These are phyloP conservation scores for Ectropis crepuscularia DNA, from an alignment of 2,888 invertebrate genomes.

Conservation along the genomic window DNA sequence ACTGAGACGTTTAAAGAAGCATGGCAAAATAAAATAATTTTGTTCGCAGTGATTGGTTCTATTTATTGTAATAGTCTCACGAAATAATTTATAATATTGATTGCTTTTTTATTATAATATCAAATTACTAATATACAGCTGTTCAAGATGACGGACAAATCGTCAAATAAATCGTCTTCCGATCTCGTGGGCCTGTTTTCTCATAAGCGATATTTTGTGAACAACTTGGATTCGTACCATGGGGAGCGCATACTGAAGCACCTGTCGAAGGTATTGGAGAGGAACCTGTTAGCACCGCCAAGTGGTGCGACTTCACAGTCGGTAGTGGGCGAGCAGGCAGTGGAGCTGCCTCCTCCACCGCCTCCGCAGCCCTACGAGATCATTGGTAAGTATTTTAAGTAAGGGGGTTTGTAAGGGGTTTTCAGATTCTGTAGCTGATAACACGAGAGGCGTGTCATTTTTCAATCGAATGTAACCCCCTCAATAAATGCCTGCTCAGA, in stretches of 20 bases:
- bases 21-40: too few species aligned
- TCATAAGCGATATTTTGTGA: constrained; percentile 84
- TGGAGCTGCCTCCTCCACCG: constrained; percentile 48
- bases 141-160: constrained; percentile 42
- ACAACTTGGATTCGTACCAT: constrained; percentile 86
- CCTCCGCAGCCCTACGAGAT: constrained; percentile 70
- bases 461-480: too few species aligned
- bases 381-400: constrained; percentile 61
- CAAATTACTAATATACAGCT: too few species aligned
- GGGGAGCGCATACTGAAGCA: constrained; percentile 76
- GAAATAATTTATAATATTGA: too few species aligned
- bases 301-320: constrained; percentile 54
- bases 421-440: not conserved
- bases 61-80: too few species aligned
- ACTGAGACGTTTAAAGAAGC: too few species aligned
- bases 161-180: constrained; percentile 55
- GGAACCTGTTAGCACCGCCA: constrained; percentile 47
- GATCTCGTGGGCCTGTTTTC: constrained; percentile 60
- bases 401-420: too few species aligned
- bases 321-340: constrained; percentile 62
- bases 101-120: too few species aligned
- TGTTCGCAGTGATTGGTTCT: too few species aligned
- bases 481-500: too few species aligned
- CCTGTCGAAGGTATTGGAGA: constrained; percentile 63
- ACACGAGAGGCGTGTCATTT: too few species aligned